A percentile compares a stretch with the other conserved stretches of the same genome.
Conservation (phyloP, 1,140 invertebrate genomes). For the Apis florea region DNA sequence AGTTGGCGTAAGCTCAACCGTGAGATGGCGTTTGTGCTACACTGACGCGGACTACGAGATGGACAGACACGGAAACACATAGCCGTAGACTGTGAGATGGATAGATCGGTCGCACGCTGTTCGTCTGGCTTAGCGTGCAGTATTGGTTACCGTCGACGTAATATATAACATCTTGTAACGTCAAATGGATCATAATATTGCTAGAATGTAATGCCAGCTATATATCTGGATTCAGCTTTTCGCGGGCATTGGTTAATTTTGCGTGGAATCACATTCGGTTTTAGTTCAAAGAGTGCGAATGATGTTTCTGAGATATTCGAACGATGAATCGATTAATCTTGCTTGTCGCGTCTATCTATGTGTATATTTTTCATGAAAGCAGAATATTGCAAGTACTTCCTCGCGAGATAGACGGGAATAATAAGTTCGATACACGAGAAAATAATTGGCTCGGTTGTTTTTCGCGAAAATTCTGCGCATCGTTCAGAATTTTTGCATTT, state of each 20-base stretch:
- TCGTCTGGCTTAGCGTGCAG: conserved; percentile 68
- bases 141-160: conserved; percentile 65
- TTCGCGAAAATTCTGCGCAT: neutral
- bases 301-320: neutral
- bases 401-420: too few species aligned
- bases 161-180: conserved; percentile 69
- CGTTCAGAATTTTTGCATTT: neutral
- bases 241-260: conserved; percentile 58
- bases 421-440: neutral
- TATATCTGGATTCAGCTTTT: conserved; percentile 65
- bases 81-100: neutral
- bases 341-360: neutral
- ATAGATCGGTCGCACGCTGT: conserved; percentile 31
- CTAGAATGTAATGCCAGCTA: conserved; percentile 61
- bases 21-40: conserved; percentile 19
- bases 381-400: neutral
- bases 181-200: conserved; percentile 69
- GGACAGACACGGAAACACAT: conserved; percentile 14
- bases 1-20: conserved; percentile 54
- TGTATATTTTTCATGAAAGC: too few species aligned
- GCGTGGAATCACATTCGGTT: conserved; percentile 52
- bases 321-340: conserved; percentile 36
- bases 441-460: conserved; percentile 35
- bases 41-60: neutral
- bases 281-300: conserved; percentile 45